phyloP scores from a whole-genome alignment of 2,113 vertebrate genomes.

The Odobenus rosmarus region DNA sequence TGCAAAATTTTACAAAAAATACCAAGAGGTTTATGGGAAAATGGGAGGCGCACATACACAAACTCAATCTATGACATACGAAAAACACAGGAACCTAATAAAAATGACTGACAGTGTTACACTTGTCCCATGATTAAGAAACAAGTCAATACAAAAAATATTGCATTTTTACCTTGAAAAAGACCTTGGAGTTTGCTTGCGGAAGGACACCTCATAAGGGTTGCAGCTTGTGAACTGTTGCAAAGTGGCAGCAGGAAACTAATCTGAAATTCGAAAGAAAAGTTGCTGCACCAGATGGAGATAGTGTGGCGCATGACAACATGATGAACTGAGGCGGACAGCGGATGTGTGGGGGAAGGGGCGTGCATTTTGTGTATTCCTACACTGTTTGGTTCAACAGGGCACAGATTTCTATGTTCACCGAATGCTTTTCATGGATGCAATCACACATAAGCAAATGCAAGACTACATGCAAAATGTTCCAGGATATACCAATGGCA shows the following conservation, averaged over 20 bases:
- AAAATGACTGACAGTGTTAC: neutral
- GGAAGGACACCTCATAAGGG: neutral
- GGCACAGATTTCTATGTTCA: neutral
- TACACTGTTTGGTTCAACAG: neutral
- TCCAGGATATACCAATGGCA: neutral
- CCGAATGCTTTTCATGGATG: neutral
- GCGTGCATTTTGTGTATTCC: neutral
- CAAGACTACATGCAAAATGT: neutral
- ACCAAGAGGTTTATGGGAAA: neutral
- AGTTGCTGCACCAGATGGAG: neutral
- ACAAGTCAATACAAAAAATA: neutral
- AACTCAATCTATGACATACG: neutral
- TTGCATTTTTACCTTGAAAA: neutral
- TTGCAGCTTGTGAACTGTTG: too few species aligned
- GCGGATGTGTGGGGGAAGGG: neutral
- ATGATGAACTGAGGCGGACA: accelerated
- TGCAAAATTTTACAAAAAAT: neutral
- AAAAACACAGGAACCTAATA: neutral
- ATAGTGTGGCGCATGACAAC: accelerated
- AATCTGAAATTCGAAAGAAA: neutral
- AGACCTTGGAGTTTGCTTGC: neutral
- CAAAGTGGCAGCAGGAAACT: neutral
- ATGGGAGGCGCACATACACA: neutral
- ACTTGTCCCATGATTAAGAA: neutral
- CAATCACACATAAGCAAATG: neutral